phyloP scores from a whole-genome alignment of 2,113 vertebrate genomes.

The Aythya baeri region DNA sequence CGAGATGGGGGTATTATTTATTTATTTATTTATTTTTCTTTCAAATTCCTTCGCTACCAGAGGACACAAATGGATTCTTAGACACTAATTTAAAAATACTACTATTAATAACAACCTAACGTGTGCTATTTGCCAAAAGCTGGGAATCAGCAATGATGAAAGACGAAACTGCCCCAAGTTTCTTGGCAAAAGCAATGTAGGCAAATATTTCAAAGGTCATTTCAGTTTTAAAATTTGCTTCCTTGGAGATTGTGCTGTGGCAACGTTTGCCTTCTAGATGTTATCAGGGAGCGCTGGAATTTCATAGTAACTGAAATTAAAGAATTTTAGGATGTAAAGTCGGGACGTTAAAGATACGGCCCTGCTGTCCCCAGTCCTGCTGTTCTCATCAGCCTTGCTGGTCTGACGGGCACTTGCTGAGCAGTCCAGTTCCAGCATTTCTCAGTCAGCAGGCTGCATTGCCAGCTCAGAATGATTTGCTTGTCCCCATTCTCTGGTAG shows the following conservation, averaged over 20 bases:
- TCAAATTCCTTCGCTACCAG: not conserved
- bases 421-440: not conserved
- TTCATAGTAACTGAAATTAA: constrained; percentile 15
- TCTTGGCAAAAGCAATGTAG: constrained; percentile 43
- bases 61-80: not conserved
- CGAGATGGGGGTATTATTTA: not conserved
- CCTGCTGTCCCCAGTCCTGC: not conserved
- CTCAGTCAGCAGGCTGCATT: not conserved
- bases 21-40: not conserved
- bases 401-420: not conserved
- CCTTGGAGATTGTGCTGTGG: constrained; percentile 46
- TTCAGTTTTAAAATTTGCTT: constrained; percentile 57
- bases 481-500: not conserved
- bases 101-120: not conserved
- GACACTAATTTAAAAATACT: constrained; percentile 12
- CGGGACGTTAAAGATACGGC: not conserved
- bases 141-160: constrained; percentile 19
- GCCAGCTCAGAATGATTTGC: not conserved
- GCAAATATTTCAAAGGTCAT: constrained; percentile 54
- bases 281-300: constrained; percentile 45
- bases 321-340: constrained; percentile 13
- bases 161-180: constrained; percentile 33
- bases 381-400: constrained; percentile 4
- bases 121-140: not conserved
- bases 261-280: constrained; percentile 33